Evolutionary conservation across 64 coral and sea anemone genomes (phyloP).

Genomic region (Pachyseris speciosa): DNA sequence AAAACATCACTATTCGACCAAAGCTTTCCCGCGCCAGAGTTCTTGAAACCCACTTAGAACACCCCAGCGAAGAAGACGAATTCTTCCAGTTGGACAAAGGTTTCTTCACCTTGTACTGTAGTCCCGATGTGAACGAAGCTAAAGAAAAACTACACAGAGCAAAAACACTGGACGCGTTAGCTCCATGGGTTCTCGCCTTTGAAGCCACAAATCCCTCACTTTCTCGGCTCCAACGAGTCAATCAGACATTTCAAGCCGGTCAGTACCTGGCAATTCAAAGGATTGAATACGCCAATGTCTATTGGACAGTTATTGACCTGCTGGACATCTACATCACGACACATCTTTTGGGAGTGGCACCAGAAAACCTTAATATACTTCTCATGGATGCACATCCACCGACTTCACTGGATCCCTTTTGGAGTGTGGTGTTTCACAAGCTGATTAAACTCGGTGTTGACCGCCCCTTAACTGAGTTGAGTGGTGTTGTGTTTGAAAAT

Average conservation of each 20-base stretch:
- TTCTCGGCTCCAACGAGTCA: not conserved
- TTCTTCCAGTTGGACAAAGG: slow-evolving; percentile 2
- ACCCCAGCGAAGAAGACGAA: slow-evolving; percentile 25
- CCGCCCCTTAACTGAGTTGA: not conserved
- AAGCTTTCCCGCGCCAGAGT: not conserved
- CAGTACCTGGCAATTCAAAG: slow-evolving; percentile 42
- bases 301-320: slow-evolving; percentile 34
- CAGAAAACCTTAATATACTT: slow-evolving; percentile 37
- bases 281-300: slow-evolving; percentile 37
- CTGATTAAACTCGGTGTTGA: slow-evolving; percentile 20
- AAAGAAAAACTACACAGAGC: not conserved
- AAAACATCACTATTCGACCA: not conserved
- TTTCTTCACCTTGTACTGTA: slow-evolving; percentile 42
- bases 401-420: slow-evolving; percentile 28
- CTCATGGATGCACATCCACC: slow-evolving; percentile 20
- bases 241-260: not conserved
- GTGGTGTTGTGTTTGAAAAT: slow-evolving; percentile 5
- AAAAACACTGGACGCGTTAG: not conserved
- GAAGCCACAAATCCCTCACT: not conserved
- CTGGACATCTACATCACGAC: slow-evolving; percentile 36
- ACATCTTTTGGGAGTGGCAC: not conserved
- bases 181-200: not conserved
- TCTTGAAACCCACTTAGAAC: not conserved
- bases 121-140: not conserved
- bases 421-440: not conserved